Conservation (phyloP, 2,797 vertebrate genomes). For the Benthosema pterotum region DNA sequence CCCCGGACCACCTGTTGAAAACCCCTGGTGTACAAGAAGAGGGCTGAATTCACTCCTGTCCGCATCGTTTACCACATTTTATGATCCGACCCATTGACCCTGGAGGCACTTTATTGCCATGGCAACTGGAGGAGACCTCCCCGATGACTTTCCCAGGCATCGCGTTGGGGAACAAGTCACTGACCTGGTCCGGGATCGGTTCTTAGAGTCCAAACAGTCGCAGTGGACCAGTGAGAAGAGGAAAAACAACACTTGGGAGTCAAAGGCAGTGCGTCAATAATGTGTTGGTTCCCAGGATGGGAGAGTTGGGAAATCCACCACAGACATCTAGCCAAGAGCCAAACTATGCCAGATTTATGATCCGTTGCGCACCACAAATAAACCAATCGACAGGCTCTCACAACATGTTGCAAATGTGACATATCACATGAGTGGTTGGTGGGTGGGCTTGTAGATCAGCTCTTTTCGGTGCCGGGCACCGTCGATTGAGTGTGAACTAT, state of each 20-base stretch:
- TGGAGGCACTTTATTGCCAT: conserved; percentile 50
- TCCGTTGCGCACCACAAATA: too few species aligned
- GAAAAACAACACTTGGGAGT: conserved; percentile 30
- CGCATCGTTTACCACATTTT: conserved; percentile 58
- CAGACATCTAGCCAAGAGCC: conserved; percentile 40
- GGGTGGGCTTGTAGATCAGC: too few species aligned
- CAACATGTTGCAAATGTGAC: too few species aligned
- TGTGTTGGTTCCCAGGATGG: conserved; percentile 55
- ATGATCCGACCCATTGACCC: conserved; percentile 64
- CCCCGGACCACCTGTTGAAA: too few species aligned
- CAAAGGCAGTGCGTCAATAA: conserved; percentile 21
- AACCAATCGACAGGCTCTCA: too few species aligned
- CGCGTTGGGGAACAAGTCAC: conserved; percentile 9
- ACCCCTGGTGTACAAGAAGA: too few species aligned
- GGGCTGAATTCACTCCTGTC: conserved; percentile 16
- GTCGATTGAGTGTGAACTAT: too few species aligned
- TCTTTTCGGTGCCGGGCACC: too few species aligned
- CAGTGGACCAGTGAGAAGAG: conserved; percentile 1
- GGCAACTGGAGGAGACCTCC: conserved; percentile 47
- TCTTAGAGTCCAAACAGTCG: not conserved
- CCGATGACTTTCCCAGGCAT: conserved; percentile 65
- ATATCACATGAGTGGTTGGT: too few species aligned
- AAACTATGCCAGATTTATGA: conserved; percentile 1
- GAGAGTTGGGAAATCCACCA: conserved; percentile 12
- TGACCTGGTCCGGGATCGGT: conserved; percentile 42